Base-by-base conservation (phyloP, 92 coral and sea anemone species). In the Nematostella vectensis region DNA sequence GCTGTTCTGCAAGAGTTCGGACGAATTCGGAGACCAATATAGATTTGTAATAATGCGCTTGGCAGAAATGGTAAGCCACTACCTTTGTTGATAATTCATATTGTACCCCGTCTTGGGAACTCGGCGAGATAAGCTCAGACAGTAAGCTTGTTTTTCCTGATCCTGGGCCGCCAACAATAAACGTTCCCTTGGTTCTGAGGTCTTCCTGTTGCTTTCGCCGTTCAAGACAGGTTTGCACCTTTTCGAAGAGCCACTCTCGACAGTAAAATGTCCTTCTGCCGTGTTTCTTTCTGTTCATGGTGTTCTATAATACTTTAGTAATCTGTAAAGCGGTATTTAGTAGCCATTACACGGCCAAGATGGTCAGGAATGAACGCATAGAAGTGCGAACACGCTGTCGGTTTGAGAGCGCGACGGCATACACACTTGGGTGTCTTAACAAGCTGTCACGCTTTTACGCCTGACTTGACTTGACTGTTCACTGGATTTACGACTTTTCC, bases 191-290 rank as follows among this genome's bases (percentile, higher is more conserved):
- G 26, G 83, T 82, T 61, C 87, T 93, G 8, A 70, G 50, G 45
- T 82, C 96, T 19, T 93, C 88, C 28, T 72, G 78, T 33, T 75
- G 69, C 65, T 72, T 78, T 47, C 85, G 56, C 61, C 83, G 61
- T 31, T 93, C 85, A 30, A 93, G 72, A 28, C 88, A 87, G 30
- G 89, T 71, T 11, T 55, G 72, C 11, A 93, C 74, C 72, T 82
- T 93, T 64, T 93, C 99, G 64, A 75, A 93, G 44, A 87, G 88
- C 99, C 99, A 93, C 42, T 93, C 94, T 20, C 99, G 91, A 49
- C 96, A 77, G 69, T 87, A 87, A 58, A 93, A 93, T 25, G 75
- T 63, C 70, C 94, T 75, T 4, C 61, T 29, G 48, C 63, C 67
- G 27, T 65, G 15, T 43, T 54, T 47, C 68, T 40, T 64, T 25